These are phyloP conservation scores for Ennomos fuscantarius DNA, from an alignment of 2,888 invertebrate species.

Conservation along the genomic window DNA sequence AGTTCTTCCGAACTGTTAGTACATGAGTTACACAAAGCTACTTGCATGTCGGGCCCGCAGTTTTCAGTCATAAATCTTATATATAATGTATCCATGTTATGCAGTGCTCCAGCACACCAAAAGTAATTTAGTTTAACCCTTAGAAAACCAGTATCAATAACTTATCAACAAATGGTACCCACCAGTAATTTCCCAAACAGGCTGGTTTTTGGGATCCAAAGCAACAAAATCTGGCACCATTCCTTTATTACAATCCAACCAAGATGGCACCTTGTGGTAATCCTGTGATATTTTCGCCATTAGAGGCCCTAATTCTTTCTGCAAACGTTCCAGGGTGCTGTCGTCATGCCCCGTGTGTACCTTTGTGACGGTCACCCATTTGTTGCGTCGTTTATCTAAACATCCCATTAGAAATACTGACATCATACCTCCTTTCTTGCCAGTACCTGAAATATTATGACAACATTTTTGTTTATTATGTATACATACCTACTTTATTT, in stretches of 20 bases:
- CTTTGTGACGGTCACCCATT: conserved; percentile 97
- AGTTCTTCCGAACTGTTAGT: too few relatives aligned
- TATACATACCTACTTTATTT: not conserved
- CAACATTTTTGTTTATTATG: not conserved
- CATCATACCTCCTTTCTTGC: conserved; percentile 96
- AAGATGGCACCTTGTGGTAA: conserved; percentile 88
- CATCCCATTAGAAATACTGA: conserved; percentile 98
- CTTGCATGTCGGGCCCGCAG: too few relatives aligned
- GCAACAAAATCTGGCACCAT: conserved; percentile 96
- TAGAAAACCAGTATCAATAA: too few relatives aligned
- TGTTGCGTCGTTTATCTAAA: conserved; percentile 86
- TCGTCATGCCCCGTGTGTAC: conserved; percentile 96
- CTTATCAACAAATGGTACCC: conserved; percentile 18
- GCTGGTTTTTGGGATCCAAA: conserved; percentile 92
- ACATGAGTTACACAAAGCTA: too few relatives aligned
- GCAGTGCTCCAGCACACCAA: too few relatives aligned
- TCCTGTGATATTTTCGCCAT: conserved; percentile 94
- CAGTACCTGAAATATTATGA: conserved; percentile 83
- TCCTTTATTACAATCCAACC: conserved; percentile 93
- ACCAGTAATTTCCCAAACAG: conserved; percentile 98
- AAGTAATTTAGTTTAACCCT: too few relatives aligned
- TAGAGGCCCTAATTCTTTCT: conserved; percentile 82
- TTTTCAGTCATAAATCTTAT: too few relatives aligned
- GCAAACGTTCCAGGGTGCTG: conserved; percentile 91
- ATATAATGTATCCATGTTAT: too few relatives aligned